phyloP scores from a whole-genome alignment of 2,797 vertebrate species.

The Acrocephalus scirpaceus region DNA sequence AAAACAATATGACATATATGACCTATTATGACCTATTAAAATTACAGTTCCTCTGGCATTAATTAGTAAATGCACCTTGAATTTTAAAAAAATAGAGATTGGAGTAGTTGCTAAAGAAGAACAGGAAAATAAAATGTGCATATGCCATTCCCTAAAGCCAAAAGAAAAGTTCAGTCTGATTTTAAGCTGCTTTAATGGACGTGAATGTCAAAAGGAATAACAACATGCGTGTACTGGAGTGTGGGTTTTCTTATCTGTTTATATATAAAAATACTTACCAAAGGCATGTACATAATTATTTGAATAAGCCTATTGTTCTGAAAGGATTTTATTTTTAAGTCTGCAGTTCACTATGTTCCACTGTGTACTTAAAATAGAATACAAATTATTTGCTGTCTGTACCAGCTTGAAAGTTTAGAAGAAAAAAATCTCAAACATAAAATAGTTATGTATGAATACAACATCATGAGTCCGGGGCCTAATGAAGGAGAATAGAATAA shows the following conservation, averaged over 20 bases:
- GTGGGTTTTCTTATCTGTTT: neutral
- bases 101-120: neutral
- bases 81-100: constrained; percentile 50
- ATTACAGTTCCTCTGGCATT: constrained; percentile 28
- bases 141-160: neutral
- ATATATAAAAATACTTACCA: constrained; percentile 5
- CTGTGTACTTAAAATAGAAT: neutral
- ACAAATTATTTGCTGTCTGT: neutral
- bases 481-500: neutral
- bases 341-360: neutral
- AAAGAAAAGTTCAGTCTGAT: constrained; percentile 17
- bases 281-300: neutral
- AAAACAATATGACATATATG: constrained; percentile 13
- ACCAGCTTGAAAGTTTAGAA: neutral
- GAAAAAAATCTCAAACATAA: neutral
- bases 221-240: neutral
- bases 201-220: constrained; percentile 32
- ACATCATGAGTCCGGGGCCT: neutral
- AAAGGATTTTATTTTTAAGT: neutral
- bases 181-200: constrained; percentile 14
- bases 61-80: constrained; percentile 44
- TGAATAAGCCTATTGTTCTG: neutral
- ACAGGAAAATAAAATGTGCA: neutral
- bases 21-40: constrained; percentile 34
- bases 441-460: neutral